Evolutionary conservation across 2,797 vertebrate species (phyloP).

Genomic region (Geotrypetes seraphini): DNA sequence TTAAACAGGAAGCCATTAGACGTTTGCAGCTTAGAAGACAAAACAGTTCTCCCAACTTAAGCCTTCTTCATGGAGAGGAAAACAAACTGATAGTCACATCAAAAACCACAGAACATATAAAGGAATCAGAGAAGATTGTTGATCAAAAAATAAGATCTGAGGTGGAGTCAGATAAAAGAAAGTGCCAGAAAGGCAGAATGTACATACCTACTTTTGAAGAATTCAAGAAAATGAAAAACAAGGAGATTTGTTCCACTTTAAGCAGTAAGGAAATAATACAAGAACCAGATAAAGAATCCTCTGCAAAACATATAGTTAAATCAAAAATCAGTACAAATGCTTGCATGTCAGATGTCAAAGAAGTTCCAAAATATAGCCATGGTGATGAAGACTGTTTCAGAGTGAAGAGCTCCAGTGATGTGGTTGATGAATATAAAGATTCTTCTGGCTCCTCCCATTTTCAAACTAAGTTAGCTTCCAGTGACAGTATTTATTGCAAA

Average conservation of each 20-base stretch:
- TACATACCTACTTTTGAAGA: slow-evolving; percentile 83
- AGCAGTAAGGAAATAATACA: slow-evolving; percentile 7
- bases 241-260: slow-evolving; percentile 22
- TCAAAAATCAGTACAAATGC: background rate
- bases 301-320: background rate
- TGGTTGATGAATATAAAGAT: slow-evolving; percentile 21
- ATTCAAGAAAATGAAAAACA: slow-evolving; percentile 77
- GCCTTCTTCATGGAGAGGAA: slow-evolving; percentile 32
- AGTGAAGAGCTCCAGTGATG: slow-evolving; percentile 13
- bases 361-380: slow-evolving; percentile 5
- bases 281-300: background rate
- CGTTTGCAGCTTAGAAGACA: slow-evolving; percentile 68
- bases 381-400: slow-evolving; percentile 2
- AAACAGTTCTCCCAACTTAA: slow-evolving; percentile 69
- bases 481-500: slow-evolving; percentile 15
- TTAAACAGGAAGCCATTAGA: slow-evolving; percentile 71
- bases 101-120: slow-evolving; percentile 56
- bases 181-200: slow-evolving; percentile 45
- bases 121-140: slow-evolving; percentile 1
- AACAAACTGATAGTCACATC: slow-evolving; percentile 40
- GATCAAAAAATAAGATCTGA: slow-evolving; percentile 7
- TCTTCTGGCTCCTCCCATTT: slow-evolving; percentile 13
- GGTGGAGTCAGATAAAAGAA: slow-evolving; percentile 34
- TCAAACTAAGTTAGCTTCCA: background rate
- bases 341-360: background rate